Evolutionary conservation across 1,140 invertebrate genomes (phyloP).

Genomic region (Meloidogyne chitwoodi): DNA sequence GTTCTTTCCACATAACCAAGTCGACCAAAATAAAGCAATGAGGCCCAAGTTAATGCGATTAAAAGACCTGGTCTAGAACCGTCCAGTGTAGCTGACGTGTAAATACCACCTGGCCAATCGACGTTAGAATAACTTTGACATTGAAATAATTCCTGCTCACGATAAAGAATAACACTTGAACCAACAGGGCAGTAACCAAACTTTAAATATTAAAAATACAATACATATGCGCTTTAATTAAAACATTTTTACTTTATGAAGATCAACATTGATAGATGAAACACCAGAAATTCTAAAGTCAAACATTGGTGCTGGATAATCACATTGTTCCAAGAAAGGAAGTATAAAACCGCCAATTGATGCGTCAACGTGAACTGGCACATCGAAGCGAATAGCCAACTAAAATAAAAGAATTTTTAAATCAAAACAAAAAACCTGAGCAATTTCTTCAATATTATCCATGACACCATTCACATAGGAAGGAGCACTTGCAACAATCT

Average conservation of each 20-base stretch:
- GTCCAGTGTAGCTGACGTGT: constrained; percentile 41
- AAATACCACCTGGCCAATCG: constrained; percentile 48
- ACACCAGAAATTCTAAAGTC: constrained; percentile 88
- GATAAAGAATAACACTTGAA: constrained; percentile 45
- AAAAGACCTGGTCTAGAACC: constrained; percentile 40
- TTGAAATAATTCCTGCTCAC: constrained; percentile 36
- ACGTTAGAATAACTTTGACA: constrained; percentile 44
- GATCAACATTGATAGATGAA: constrained; percentile 92
- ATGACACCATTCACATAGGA: constrained; percentile 95
- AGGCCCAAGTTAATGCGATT: constrained; percentile 53
- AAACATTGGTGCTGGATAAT: constrained; percentile 73
- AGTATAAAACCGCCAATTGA: constrained; percentile 87
- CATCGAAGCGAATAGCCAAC: constrained; percentile 76
- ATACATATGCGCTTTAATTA: neutral
- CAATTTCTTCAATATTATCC: constrained; percentile 82
- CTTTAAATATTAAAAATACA: constrained; percentile 27
- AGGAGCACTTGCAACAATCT: constrained; percentile 80
- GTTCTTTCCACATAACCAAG: constrained; percentile 46
- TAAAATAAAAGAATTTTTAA: constrained; percentile 35
- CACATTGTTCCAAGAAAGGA: constrained; percentile 81
- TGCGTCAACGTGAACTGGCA: constrained; percentile 94
- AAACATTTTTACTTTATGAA: constrained; percentile 75
- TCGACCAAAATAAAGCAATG: constrained; percentile 40
- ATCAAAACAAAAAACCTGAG: constrained; percentile 62
- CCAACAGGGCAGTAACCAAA: constrained; percentile 48